Percentiles rank a stretch among this genome's conserved stretches.
Evolutionary conservation across 2,113 vertebrate genomes (phyloP).

Genomic region (Semicossyphus pulcher): DNA sequence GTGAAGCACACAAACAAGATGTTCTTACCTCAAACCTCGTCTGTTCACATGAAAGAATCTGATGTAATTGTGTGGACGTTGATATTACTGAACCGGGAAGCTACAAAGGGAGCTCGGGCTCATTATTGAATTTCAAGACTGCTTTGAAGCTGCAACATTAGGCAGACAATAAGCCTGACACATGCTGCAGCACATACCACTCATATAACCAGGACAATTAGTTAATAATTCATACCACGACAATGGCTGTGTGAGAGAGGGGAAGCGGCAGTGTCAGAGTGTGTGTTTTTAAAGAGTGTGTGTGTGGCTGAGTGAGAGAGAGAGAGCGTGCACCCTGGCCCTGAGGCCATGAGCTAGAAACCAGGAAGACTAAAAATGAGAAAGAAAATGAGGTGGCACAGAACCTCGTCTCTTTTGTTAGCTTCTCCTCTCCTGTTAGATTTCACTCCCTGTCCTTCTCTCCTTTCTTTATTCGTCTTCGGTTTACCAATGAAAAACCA

Average conservation of each 20-base stretch:
- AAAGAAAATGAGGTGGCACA: conserved; percentile 1
- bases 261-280: conserved; percentile 11
- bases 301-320: not conserved
- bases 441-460: not conserved
- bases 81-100: not conserved
- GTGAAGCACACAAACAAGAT: no score
- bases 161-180: conserved; percentile 43
- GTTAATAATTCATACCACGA: conserved; percentile 65
- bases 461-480: not conserved
- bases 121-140: conserved; percentile 33
- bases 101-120: conserved; percentile 26
- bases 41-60: not conserved
- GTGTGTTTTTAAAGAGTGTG: conserved; percentile 20
- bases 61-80: not conserved
- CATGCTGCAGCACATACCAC: conserved; percentile 43
- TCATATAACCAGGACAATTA: conserved; percentile 66
- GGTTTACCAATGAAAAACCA: not conserved
- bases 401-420: not conserved
- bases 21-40: not conserved
- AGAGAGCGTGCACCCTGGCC: not conserved
- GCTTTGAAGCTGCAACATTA: conserved; percentile 48
- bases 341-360: conserved; percentile 32
- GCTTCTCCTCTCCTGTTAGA: not conserved
- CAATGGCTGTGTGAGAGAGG: conserved; percentile 17
- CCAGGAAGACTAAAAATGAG: conserved; percentile 17